Evolutionary conservation across 1,140 invertebrate genomes (phyloP).

Genomic region (Drosophila ohnishii): DNA sequence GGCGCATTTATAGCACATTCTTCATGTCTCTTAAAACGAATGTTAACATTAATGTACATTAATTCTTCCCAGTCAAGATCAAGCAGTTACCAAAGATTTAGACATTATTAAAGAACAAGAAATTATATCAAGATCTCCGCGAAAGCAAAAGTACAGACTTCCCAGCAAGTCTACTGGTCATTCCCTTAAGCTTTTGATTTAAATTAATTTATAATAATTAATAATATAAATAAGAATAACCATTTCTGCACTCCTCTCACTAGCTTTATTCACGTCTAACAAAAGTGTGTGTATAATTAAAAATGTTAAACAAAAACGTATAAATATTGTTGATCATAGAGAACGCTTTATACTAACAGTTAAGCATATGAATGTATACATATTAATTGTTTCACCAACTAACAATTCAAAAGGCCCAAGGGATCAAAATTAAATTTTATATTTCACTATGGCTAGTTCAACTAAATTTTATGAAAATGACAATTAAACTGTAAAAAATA

Average conservation of each 20-base stretch:
- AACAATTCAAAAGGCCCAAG: slow-evolving; percentile 29
- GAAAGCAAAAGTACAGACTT: slow-evolving; percentile 27
- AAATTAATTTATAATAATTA: not conserved
- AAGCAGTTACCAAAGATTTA: slow-evolving; percentile 11
- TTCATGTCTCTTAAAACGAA: slow-evolving; percentile 1
- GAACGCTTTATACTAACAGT: slow-evolving; percentile 8
- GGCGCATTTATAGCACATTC: slow-evolving; percentile 31
- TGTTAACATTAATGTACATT: slow-evolving; percentile 17
- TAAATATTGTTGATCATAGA: slow-evolving; percentile 1
- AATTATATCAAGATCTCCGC: slow-evolving; percentile 32
- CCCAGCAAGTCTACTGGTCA: slow-evolving; percentile 19
- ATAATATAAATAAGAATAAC: slow-evolving; percentile 7
- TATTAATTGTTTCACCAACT: slow-evolving; percentile 11
- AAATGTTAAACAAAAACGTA: not conserved
- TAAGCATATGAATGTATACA: slow-evolving; percentile 10
- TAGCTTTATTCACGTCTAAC: slow-evolving; percentile 17
- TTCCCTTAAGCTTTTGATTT: slow-evolving; percentile 47
- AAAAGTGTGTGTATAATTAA: slow-evolving; percentile 10
- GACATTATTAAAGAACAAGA: slow-evolving; percentile 1
- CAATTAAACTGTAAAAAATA: slow-evolving; percentile 9
- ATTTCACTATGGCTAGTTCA: slow-evolving; percentile 20
- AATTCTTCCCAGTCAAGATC: not conserved
- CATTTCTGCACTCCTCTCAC: slow-evolving; percentile 21
- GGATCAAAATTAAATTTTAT: slow-evolving; percentile 45
- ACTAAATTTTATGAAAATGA: slow-evolving; percentile 18